Conservation (phyloP, 2,113 vertebrate genomes). For the Protobothrops mucrosquamatus region DNA sequence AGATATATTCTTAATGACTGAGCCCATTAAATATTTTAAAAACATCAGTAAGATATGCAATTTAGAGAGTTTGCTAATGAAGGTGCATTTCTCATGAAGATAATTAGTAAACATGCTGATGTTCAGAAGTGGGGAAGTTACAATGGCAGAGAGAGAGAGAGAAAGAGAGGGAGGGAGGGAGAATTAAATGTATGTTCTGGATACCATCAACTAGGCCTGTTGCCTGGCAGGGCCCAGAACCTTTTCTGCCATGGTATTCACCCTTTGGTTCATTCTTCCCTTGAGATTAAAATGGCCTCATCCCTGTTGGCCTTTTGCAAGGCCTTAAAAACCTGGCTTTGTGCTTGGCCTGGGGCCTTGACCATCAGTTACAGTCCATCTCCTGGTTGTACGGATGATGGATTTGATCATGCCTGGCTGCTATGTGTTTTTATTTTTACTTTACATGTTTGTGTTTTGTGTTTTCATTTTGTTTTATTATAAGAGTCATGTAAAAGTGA, state of each 20-base stretch:
- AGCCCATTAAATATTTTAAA: background rate
- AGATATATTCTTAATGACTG: background rate
- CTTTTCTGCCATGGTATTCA: background rate
- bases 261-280: background rate
- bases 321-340: background rate
- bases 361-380: background rate
- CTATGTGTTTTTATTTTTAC: background rate
- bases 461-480: background rate
- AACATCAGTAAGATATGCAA: background rate
- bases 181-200: background rate
- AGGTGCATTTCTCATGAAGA: constrained; percentile 7
- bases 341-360: background rate
- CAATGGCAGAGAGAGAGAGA: background rate
- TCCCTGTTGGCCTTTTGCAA: background rate
- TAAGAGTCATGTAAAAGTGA: background rate
- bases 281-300: background rate
- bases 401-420: background rate
- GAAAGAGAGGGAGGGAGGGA: fast-evolving
- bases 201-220: background rate
- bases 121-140: background rate
- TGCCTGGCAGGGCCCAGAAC: background rate
- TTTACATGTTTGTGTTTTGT: background rate
- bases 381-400: background rate
- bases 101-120: constrained; percentile 12
- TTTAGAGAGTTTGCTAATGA: constrained; percentile 3